These are phyloP conservation scores for Autographa pulchrina DNA, from an alignment of 2,888 invertebrate species.

Conservation along the genomic window DNA sequence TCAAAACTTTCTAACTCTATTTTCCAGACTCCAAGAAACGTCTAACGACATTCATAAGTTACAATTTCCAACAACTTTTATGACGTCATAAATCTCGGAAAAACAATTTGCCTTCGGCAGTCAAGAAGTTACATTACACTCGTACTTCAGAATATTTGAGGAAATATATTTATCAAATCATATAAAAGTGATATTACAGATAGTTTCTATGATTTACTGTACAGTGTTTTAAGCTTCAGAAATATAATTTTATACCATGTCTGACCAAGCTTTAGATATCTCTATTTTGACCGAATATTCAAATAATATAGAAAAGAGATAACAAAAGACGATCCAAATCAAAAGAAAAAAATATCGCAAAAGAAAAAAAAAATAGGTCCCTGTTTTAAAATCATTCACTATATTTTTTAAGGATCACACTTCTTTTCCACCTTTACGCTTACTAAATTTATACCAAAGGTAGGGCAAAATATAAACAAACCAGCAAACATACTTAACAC, in stretches of 20 bases:
- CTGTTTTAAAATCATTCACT: too few relatives aligned
- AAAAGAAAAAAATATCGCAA: too few relatives aligned
- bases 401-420: too few relatives aligned
- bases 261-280: too few relatives aligned
- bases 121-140: not conserved
- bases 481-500: too few relatives aligned
- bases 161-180: not conserved
- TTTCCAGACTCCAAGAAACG: not conserved
- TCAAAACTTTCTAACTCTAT: not conserved
- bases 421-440: too few relatives aligned
- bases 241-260: not conserved
- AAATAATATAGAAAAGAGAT: too few relatives aligned
- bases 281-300: too few relatives aligned
- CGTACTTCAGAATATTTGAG: not conserved
- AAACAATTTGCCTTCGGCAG: conserved; percentile 8
- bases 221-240: not conserved
- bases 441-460: too few relatives aligned
- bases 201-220: not conserved
- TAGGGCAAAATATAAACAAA: too few relatives aligned
- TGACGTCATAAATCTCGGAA: conserved; percentile 12
- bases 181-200: not conserved
- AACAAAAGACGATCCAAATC: too few relatives aligned
- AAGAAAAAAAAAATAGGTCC: too few relatives aligned
- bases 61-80: conserved; percentile 5
- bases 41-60: conserved; percentile 1